These are phyloP conservation scores for Pimpla rufipes DNA, from an alignment of 2,888 invertebrate species.

Conservation along the genomic window DNA sequence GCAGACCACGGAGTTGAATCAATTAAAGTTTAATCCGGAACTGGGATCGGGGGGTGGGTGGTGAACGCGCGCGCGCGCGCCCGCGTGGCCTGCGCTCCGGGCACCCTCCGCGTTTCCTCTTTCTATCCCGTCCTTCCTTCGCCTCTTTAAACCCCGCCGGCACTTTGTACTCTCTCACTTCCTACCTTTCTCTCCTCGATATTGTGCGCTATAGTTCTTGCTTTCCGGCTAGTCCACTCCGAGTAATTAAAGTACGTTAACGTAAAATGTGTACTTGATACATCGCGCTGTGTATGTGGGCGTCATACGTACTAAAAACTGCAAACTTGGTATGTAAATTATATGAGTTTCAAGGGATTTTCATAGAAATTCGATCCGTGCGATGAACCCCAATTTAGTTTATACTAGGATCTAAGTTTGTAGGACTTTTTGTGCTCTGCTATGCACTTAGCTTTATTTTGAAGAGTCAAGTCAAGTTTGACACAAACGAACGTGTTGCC, in stretches of 20 bases:
- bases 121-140: slow-evolving; percentile 71
- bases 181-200: slow-evolving; percentile 45
- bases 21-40: slow-evolving; percentile 89
- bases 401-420: no score
- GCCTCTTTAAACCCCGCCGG: slow-evolving; percentile 66
- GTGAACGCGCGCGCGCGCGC: slow-evolving; percentile 16
- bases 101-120: slow-evolving; percentile 64
- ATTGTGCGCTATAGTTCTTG: slow-evolving; percentile 40
- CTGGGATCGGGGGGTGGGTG: slow-evolving; percentile 78
- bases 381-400: no score
- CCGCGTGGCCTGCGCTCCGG: slow-evolving; percentile 25
- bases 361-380: no score
- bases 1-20: slow-evolving; percentile 86
- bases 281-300: background rate
- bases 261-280: background rate
- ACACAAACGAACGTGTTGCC: no score
- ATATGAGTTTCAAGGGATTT: no score
- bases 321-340: background rate
- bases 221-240: slow-evolving; percentile 24
- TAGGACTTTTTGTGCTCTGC: no score
- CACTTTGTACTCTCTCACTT: slow-evolving; percentile 53
- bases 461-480: no score
- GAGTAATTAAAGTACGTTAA: slow-evolving; percentile 29
- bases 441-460: no score
- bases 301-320: background rate